Base-by-base conservation (phyloP, 2,888 invertebrate species). In the Drosophila colorata region DNA sequence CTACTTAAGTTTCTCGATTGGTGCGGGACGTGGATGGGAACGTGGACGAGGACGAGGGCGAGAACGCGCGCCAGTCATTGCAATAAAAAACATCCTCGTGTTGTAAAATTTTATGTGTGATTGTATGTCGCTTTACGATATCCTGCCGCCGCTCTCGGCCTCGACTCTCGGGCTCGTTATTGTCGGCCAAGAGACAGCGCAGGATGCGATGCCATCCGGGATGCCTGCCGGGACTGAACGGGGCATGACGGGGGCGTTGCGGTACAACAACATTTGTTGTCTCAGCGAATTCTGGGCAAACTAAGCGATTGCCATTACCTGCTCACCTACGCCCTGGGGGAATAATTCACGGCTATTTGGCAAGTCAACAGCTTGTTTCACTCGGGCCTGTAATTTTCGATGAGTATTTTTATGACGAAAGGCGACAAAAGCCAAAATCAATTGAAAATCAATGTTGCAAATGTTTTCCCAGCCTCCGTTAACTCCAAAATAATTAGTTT, bases 301-400 rank as follows among this genome's bases (percentile, higher is more conserved):
- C 78, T 86, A 83, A 76, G 84, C 87, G 84, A 85, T 88, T 88
- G 84, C 84, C 85, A 76, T 86, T 85, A 88, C 88, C 84, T 88
- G 85, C 78, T 75, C 81, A 86, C 84, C 87, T 86, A 80, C 80
- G 78, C 87, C 86, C 85, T 78, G 65, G 69, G 88, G 87, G 88
- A 86, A 87, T 88, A 88, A 87, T 88, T 87, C 86, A 86, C 87
- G 87, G 86, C 87, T 88, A 88, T 86, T 86, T 86, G 88, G 86
- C 88, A 87, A 86, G 86, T 86, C 86, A 86, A 88, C 86, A 86
- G 88, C 88, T 86, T 88, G 86, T 86, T 86, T 88, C 80, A 82
- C 80, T 83, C 71, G 56, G 74, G 59, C 84, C 61, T 78, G 84
- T 86, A 83, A 86, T 83, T 83, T 78, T 83, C 87, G 83, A 75